Evolutionary conservation across 2,113 vertebrate genomes (phyloP), one percentile per base, ranked within the genome.

Genomic region (Osmerus mordax): DNA sequence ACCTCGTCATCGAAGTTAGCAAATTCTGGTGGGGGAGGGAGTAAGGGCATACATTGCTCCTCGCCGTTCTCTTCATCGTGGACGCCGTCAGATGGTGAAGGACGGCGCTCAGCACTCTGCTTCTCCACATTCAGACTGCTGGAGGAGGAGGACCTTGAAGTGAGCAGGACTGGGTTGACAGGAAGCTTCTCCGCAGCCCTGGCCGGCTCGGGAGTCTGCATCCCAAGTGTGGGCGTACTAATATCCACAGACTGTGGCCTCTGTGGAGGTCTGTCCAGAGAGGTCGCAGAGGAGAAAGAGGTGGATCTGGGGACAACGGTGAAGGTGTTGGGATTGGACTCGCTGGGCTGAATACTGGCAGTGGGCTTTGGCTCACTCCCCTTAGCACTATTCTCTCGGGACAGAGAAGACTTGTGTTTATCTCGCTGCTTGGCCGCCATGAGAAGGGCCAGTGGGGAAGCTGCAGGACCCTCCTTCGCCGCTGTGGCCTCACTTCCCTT

Each of bases 11-110:
- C 81, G 0, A 3, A 78, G 51, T 95, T 94, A 80, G 92, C 92
- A 89, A 99, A 99, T 78, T 97, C 95, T 0, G 95, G 95, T 0
- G 97, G 97, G 0, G 97, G 97, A 1, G 97, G 95, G 55, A 98
- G 95, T 29, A 97, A 87, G 25, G 76, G 71, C 69, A 94, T 7
- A 47, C 69, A 81, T 58, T 92, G 66, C 1, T 75, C 71, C 32
- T 86, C 85, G 71, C 82, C 80, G 0, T 67, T 88, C 1, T 87
- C 78, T 41, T 87, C 70, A 47, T 76, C 78, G 9, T 72, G 71
- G 62, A 71, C 25, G 19, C 54, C 18, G 61, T 60, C 70, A 41
- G 74, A 32, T 9, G 60, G 65, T 51, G 65, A n/a, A 1, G 60
- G 55, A 18, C 7, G 73, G 64, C 55, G 70, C 6, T 78, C 47